Evolutionary conservation across 2,888 invertebrate genomes (phyloP).

Genomic region (Phalera bucephala): DNA sequence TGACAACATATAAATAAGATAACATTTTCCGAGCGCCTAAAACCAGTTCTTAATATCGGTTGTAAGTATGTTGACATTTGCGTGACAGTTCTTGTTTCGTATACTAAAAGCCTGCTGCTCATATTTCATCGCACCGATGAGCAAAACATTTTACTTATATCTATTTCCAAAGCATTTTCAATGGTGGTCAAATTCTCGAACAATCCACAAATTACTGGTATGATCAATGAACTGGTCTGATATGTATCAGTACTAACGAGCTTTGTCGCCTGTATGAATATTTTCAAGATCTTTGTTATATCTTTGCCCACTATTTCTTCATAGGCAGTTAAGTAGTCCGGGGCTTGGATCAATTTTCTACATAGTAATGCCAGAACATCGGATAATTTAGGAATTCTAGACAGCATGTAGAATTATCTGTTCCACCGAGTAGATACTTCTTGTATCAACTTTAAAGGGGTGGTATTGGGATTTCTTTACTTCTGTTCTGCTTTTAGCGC

Average conservation of each 20-base stretch:
- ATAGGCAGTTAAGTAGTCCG: constrained; percentile 6
- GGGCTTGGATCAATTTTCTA: constrained; percentile 12
- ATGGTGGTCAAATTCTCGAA: constrained; percentile 14
- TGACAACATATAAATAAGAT: too few relatives aligned
- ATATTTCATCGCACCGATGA: constrained; percentile 10
- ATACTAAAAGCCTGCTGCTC: constrained; percentile 8
- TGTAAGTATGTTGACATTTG: constrained; percentile 16
- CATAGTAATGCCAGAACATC: constrained; percentile 13
- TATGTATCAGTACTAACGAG: constrained; percentile 18
- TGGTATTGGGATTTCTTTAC: constrained; percentile 5
- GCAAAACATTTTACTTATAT: constrained; percentile 13
- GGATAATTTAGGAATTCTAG: constrained; percentile 7
- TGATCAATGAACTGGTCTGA: constrained; percentile 16
- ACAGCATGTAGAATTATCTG: constrained; percentile 10
- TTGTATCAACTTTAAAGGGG: constrained; percentile 6
- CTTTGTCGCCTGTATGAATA: constrained; percentile 21
- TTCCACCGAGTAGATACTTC: constrained; percentile 9
- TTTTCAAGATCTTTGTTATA: constrained; percentile 11
- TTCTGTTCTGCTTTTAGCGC: constrained; percentile 7
- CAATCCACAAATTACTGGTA: constrained; percentile 15
- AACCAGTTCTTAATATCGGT: constrained; percentile 14
- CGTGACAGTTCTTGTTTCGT: constrained; percentile 12
- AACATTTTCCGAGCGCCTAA: constrained; percentile 12
- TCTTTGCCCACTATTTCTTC: constrained; percentile 6
- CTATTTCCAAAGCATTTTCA: constrained; percentile 8